Evolutionary conservation across 2,113 vertebrate genomes (phyloP), one percentile per base, ranked within the genome.

Genomic region (Hystrix cristata): DNA sequence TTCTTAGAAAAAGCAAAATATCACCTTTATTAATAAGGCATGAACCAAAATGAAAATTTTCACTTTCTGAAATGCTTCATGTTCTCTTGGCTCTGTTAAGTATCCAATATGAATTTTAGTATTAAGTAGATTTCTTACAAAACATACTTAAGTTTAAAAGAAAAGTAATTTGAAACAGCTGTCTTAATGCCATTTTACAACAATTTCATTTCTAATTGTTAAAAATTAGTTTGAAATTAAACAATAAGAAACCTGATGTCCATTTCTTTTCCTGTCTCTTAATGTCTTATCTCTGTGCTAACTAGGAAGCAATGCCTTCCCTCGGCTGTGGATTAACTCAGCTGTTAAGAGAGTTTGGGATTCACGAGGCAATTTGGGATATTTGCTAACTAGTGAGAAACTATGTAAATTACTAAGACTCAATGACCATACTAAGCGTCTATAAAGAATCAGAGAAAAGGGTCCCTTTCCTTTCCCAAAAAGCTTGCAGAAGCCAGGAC

Each of bases 161-260:
- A 82, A 92, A 95, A 83, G 55, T 65, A 95, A 87, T 25, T 79
- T 88, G 11, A 71, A 95, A 81, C 48, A 62, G 4, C 80, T 83
- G 8, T 83, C 86, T 93, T 86, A 95, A 93, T 83, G 62, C 4
- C 34, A 48, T 83, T 81, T 95, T 91, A 90, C 5, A 94, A 93
- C 21, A n/a, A 92, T 57, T 95, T 88, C 59, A 90, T 62, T 90
- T 91, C 23, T 65, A 86, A 60, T 53, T 93, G 88, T 95, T 93
- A 91, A 78, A 82, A 2, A 95, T 89, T 88, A 82, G 7, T 94
- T 93, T 94, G 19, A 92, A 88, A 67, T 64, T 43, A 74, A 92
- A 59, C 3, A 38, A 57, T 90, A 88, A 67, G 57, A 76, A 87
- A 53, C 55, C 59, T 60, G 48, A 59, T 83, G 67, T 13, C 31